Evolutionary conservation across 2,113 vertebrate genomes (phyloP).

Genomic region (Polypterus bichir): DNA sequence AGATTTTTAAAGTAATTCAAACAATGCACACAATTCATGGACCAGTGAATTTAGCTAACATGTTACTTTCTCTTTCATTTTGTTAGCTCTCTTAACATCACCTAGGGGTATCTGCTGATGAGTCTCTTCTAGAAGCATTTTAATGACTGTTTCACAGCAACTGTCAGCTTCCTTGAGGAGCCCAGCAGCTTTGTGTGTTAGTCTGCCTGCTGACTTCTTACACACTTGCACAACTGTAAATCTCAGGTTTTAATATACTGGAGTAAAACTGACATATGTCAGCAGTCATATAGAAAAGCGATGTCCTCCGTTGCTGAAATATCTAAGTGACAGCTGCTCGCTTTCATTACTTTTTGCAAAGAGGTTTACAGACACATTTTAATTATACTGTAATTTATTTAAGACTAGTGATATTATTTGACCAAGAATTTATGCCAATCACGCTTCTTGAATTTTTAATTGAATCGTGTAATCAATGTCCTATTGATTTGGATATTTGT

Average conservation of each 20-base stretch:
- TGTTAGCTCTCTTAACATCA: slow-evolving; percentile 61
- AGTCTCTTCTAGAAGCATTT: slow-evolving; percentile 71
- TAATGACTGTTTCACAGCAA: slow-evolving; percentile 73
- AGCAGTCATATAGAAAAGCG: slow-evolving; percentile 37
- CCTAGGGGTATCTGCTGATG: slow-evolving; percentile 72
- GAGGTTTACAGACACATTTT: too few relatives aligned
- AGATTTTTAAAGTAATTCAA: neutral
- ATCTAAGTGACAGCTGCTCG: slow-evolving; percentile 38
- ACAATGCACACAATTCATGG: neutral
- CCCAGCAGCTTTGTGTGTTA: slow-evolving; percentile 55
- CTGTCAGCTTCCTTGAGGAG: slow-evolving; percentile 63
- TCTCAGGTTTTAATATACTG: slow-evolving; percentile 48
- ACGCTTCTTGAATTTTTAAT: too few relatives aligned
- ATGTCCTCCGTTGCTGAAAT: slow-evolving; percentile 50
- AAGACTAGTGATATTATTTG: too few relatives aligned
- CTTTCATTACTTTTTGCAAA: slow-evolving; percentile 3
- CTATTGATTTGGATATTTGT: too few relatives aligned
- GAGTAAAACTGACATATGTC: slow-evolving; percentile 16
- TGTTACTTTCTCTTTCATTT: slow-evolving; percentile 64
- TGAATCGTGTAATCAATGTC: too few relatives aligned
- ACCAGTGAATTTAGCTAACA: slow-evolving; percentile 37
- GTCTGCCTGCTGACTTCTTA: slow-evolving; percentile 57
- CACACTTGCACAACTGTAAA: slow-evolving; percentile 59
- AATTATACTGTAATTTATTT: too few relatives aligned
- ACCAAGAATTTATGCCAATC: too few relatives aligned